Evolutionary conservation across 2,797 vertebrate species (phyloP), one percentile per base, ranked within the genome.

Genomic region (Chloroceryle amazona): DNA sequence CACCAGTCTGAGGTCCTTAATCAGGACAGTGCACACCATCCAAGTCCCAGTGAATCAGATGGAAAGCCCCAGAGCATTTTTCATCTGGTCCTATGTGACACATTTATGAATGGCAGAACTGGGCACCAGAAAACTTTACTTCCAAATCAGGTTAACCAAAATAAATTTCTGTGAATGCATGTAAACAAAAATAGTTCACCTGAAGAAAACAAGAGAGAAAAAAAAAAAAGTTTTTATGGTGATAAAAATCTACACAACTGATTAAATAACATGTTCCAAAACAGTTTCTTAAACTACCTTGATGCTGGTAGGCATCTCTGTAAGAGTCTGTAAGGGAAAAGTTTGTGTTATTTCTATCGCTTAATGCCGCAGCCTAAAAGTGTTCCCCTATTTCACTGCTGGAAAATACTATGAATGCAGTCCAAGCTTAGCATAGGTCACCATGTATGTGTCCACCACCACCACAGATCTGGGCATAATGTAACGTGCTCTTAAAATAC

Each of bases 91-190:
- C 46, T 63, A 1, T 26, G 37, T 60, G 62, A 47, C 60, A 62
- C 22, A 58, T 46, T 80, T 62, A 49, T 31, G 55, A 89, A 75
- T 42, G 21, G 17, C 63, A 89, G 75, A 84, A 54, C 14, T 23
- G 18, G 7, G 11, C 23, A 79, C 37, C 19, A 33, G 47, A 80
- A 78, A 89, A 25, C 42, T 60, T 81, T 52, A 31, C 62, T 71
- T 89, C 26, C 39, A 71, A 82, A 93, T 76, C 44, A 85, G 52
- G 35, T 57, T 54, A 73, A 89, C 8, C 17, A 35, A 63, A 75
- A 84, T 1, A 0, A 15, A 47, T 67, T 85, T 54, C 44, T 58
- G 7, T 51, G 26, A 66, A 74, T 23, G 19, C 2, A 9, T 31
- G 33, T 33, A 51, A 86, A 66, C 3, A 42, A 55, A 60, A 84